Conservation (phyloP, 2,888 invertebrate genomes). For the Sarcophaga caerulescens region DNA sequence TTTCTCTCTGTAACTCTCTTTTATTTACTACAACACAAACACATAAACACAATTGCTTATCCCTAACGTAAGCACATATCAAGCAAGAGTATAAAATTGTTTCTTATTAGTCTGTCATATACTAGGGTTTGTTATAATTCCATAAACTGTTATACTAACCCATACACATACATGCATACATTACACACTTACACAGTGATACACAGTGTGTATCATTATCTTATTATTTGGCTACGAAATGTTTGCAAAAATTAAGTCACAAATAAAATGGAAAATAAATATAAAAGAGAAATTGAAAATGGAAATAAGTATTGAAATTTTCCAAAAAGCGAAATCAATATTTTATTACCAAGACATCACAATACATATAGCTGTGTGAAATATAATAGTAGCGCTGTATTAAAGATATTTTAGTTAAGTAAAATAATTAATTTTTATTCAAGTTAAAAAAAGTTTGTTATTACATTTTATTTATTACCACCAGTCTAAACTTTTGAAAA, state of each 20-base stretch:
- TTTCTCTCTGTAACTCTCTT: too few species aligned
- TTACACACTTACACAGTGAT: background rate
- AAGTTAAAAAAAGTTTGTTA: too few species aligned
- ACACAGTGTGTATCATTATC: background rate
- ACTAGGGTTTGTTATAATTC: slow-evolving; percentile 31
- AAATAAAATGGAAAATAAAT: too few species aligned
- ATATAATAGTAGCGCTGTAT: too few species aligned
- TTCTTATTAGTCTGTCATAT: background rate
- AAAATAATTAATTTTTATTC: too few species aligned
- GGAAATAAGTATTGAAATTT: slow-evolving; percentile 13
- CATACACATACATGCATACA: slow-evolving; percentile 6
- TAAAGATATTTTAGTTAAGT: too few species aligned
- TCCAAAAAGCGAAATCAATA: slow-evolving; percentile 35
- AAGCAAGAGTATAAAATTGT: slow-evolving; percentile 22
- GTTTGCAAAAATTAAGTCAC: too few species aligned
- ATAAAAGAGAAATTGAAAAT: background rate
- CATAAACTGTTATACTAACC: background rate
- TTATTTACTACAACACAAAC: background rate
- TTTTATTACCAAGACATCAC: background rate
- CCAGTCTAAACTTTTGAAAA: too few species aligned
- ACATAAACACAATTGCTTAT: background rate
- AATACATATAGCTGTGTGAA: too few species aligned
- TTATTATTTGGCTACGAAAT: slow-evolving; percentile 5
- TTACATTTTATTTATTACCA: too few species aligned
- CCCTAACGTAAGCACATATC: background rate